These are phyloP conservation scores for Yoshiicerus persimilis DNA, from an alignment of 1,140 invertebrate genomes.

Conservation along the genomic window DNA sequence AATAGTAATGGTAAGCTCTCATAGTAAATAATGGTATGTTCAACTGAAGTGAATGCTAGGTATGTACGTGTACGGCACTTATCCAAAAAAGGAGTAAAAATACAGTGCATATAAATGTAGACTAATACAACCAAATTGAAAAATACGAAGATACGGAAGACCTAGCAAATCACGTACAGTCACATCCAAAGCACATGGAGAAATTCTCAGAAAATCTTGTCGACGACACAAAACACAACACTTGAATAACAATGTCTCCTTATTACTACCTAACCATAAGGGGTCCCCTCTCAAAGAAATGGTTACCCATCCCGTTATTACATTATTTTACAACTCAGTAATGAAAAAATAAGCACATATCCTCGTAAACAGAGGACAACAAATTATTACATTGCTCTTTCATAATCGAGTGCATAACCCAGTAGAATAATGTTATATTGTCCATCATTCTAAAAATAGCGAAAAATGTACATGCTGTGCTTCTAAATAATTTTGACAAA, in stretches of 20 bases:
- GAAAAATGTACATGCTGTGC: too few species aligned
- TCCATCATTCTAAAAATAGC: too few species aligned
- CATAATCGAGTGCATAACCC: too few species aligned
- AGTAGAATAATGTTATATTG: too few species aligned
- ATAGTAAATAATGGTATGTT: background rate
- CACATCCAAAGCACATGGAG: conserved; percentile 5
- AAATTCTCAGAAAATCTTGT: background rate
- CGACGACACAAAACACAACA: background rate
- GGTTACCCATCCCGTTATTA: background rate
- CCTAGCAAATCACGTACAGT: background rate
- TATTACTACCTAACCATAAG: background rate
- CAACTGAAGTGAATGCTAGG: background rate
- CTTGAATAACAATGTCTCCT: background rate
- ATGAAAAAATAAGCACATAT: too few species aligned
- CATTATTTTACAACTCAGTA: background rate
- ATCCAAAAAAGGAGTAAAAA: conserved; percentile 4
- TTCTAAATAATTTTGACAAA: too few species aligned
- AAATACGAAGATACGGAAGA: background rate
- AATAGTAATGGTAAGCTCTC: background rate
- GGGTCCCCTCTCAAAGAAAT: background rate
- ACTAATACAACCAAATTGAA: background rate
- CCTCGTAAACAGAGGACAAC: background rate
- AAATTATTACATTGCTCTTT: too few species aligned
- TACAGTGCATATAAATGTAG: background rate
- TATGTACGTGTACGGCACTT: background rate